These are phyloP conservation scores for Pterocles burchelli DNA, from an alignment of 2,113 vertebrate genomes.

Conservation along the genomic window DNA sequence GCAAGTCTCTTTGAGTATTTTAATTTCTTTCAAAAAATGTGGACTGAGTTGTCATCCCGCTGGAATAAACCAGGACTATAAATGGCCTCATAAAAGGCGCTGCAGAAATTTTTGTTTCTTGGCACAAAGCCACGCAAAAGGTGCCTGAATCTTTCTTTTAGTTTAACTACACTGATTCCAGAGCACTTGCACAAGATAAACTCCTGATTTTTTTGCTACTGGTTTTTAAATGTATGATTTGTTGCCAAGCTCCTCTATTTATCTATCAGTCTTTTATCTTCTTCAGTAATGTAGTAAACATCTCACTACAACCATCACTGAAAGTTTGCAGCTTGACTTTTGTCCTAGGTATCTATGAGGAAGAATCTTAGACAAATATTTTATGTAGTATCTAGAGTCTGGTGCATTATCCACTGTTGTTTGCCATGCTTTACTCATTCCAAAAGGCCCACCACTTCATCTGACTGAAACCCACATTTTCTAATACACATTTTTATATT, in stretches of 20 bases:
- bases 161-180: background rate
- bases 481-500: background rate
- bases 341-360: background rate
- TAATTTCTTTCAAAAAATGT: background rate
- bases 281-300: background rate
- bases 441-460: background rate
- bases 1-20: background rate
- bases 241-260: background rate
- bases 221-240: background rate
- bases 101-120: background rate
- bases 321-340: background rate
- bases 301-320: background rate
- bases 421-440: background rate
- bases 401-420: background rate
- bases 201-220: background rate
- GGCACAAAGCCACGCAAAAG: background rate
- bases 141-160: background rate
- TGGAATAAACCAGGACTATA: conserved; percentile 5
- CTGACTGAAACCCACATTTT: background rate
- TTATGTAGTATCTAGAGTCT: background rate
- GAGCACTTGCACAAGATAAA: background rate
- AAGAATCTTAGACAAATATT: background rate
- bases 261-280: background rate
- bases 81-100: background rate
- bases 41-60: background rate